These are phyloP conservation scores for Mionectes macconnelli DNA, from an alignment of 2,113 vertebrate genomes.

Conservation along the genomic window DNA sequence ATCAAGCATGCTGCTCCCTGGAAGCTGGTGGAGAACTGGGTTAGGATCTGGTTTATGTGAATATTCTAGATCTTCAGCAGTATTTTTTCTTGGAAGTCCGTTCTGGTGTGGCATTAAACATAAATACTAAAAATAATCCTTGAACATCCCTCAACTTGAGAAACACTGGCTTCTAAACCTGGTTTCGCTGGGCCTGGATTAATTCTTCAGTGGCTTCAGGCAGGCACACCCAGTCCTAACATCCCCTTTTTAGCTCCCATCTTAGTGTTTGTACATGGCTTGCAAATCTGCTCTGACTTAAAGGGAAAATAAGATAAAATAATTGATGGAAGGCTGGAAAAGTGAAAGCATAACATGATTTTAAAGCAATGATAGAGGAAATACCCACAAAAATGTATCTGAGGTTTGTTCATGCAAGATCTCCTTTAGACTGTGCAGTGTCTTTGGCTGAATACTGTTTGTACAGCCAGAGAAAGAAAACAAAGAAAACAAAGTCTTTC, in stretches of 20 bases:
- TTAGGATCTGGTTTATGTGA: background rate
- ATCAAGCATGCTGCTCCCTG: background rate
- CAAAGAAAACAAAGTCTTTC: background rate
- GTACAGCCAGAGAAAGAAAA: background rate
- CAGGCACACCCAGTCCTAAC: background rate
- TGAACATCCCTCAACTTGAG: background rate
- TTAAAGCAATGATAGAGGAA: background rate
- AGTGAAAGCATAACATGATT: background rate
- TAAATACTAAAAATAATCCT: background rate
- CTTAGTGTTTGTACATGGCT: background rate
- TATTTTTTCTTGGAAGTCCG: background rate
- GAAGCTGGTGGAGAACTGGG: background rate
- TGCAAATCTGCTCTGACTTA: background rate
- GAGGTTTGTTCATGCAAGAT: fast-evolving
- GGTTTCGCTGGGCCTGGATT: background rate
- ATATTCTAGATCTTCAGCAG: background rate
- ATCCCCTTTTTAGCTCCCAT: background rate
- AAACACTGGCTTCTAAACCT: background rate
- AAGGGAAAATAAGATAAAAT: background rate
- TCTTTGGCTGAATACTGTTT: background rate
- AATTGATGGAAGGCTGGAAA: background rate
- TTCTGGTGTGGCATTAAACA: background rate
- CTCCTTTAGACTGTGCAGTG: background rate
- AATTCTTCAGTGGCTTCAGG: background rate
- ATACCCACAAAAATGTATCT: background rate